Conservation (phyloP, 2,797 vertebrate genomes). For the Urophycis tenuis region DNA sequence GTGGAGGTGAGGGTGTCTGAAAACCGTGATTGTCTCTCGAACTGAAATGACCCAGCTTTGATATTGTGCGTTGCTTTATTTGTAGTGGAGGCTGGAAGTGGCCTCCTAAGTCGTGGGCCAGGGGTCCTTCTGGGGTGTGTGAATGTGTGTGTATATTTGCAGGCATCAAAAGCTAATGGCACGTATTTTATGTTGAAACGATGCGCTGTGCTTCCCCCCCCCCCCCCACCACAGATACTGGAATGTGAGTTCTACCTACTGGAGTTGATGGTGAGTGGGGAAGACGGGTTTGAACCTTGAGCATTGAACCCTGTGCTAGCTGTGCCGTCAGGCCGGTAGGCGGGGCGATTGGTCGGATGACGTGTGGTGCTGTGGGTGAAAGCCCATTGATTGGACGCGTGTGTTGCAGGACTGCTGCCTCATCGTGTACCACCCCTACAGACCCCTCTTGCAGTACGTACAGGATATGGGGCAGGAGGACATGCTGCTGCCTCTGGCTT, state of each 20-base stretch:
- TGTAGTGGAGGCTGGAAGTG: background rate
- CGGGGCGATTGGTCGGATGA: background rate
- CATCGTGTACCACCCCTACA: conserved; percentile 98
- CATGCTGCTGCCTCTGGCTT: conserved; percentile 95
- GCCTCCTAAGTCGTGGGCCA: background rate
- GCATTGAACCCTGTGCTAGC: background rate
- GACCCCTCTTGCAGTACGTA: conserved; percentile 95
- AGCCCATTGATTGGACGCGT: conserved; percentile 18
- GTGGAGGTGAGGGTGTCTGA: background rate
- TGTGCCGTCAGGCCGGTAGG: background rate
- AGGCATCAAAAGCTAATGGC: background rate
- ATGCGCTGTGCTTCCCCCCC: conserved; percentile 34
- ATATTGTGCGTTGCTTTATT: background rate
- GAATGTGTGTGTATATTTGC: background rate
- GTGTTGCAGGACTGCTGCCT: conserved; percentile 92
- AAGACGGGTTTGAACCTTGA: too few species aligned
- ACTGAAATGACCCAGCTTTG: background rate
- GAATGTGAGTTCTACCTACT: conserved; percentile 99
- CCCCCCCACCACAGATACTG: conserved; percentile 78
- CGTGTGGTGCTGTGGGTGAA: background rate
- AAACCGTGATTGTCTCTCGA: background rate
- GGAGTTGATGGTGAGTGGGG: conserved; percentile 91
- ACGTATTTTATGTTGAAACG: background rate
- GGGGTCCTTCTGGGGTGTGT: background rate
- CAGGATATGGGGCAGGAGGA: conserved; percentile 99